Evolutionary conservation across 2,888 invertebrate genomes (phyloP).

Genomic region (Quadriops clusia): DNA sequence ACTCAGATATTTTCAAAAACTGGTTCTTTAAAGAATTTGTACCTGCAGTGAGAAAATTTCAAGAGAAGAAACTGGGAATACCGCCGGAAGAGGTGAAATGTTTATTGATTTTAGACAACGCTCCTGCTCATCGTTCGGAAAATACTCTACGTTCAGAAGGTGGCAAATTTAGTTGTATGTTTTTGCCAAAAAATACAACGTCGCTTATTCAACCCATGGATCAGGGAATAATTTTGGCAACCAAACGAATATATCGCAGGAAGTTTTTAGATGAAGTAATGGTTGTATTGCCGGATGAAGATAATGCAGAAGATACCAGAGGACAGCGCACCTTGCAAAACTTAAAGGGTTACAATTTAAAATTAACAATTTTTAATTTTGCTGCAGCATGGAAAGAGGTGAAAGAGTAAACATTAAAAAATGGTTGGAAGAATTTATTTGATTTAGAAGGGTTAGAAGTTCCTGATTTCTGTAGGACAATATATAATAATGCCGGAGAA

Average conservation of each 20-base stretch:
- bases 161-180: slow-evolving; percentile 7
- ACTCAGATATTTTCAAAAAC: slow-evolving; percentile 3
- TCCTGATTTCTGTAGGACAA: slow-evolving; percentile 6
- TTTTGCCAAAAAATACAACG: slow-evolving; percentile 5
- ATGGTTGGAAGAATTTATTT: slow-evolving; percentile 9
- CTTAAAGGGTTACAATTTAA: slow-evolving; percentile 7
- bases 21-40: slow-evolving; percentile 5
- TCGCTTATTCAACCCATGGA: slow-evolving; percentile 3
- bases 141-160: slow-evolving; percentile 7
- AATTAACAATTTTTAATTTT: slow-evolving; percentile 9
- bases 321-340: slow-evolving; percentile 3
- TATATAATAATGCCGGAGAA: slow-evolving; percentile 9
- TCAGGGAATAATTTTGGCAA: slow-evolving; percentile 5
- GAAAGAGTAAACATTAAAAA: slow-evolving; percentile 7
- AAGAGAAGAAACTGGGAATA: slow-evolving; percentile 4
- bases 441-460: slow-evolving; percentile 11
- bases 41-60: slow-evolving; percentile 3
- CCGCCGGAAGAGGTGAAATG: slow-evolving; percentile 5
- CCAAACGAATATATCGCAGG: no score
- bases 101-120: slow-evolving; percentile 7
- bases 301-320: slow-evolving; percentile 2
- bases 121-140: slow-evolving; percentile 4
- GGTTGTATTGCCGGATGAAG: slow-evolving; percentile 4
- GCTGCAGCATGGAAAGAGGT: slow-evolving; percentile 9
- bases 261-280: slow-evolving; percentile 6